These are phyloP conservation scores for Phalloptychus januarius DNA, from an alignment of 2,797 vertebrate species.

Conservation along the genomic window DNA sequence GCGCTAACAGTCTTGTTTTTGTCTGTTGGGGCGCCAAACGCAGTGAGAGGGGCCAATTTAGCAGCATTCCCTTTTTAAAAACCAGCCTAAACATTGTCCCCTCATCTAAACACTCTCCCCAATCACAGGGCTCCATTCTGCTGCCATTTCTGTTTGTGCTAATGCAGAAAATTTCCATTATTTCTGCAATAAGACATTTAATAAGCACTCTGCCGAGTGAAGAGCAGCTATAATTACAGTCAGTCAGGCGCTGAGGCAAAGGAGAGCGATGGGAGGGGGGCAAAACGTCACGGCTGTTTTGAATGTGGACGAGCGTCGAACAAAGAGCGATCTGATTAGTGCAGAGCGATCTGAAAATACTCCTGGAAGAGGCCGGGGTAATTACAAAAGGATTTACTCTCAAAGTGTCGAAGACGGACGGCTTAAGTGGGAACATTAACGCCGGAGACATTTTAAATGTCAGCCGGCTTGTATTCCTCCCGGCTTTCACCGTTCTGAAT, in stretches of 20 bases:
- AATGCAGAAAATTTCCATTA: constrained; percentile 63
- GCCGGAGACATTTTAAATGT: constrained; percentile 6
- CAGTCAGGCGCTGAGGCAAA: constrained; percentile 11
- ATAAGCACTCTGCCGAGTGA: constrained; percentile 46
- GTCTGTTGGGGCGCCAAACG: constrained; percentile 35
- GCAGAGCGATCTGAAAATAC: constrained; percentile 34
- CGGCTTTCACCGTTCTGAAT: not conserved
- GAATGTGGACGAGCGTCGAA: constrained; percentile 55
- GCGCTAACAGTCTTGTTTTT: constrained; percentile 36
- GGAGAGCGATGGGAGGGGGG: constrained; percentile 16
- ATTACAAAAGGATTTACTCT: constrained; percentile 34
- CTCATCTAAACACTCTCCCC: constrained; percentile 25
- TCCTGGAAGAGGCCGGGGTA: constrained; percentile 29
- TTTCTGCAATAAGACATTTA: constrained; percentile 64
- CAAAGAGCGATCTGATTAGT: constrained; percentile 49
- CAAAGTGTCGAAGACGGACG: constrained; percentile 6
- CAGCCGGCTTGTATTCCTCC: not conserved
- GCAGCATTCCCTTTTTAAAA: constrained; percentile 18
- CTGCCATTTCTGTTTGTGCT: constrained; percentile 45
- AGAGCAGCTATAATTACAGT: constrained; percentile 55
- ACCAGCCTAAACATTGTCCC: constrained; percentile 44
- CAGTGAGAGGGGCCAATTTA: constrained; percentile 18
- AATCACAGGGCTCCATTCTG: constrained; percentile 36
- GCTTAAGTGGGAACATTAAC: constrained; percentile 4
- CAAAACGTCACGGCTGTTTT: constrained; percentile 47